These are phyloP conservation scores for Cryptotermes secundus DNA, from an alignment of 1,140 invertebrate genomes.

Conservation along the genomic window DNA sequence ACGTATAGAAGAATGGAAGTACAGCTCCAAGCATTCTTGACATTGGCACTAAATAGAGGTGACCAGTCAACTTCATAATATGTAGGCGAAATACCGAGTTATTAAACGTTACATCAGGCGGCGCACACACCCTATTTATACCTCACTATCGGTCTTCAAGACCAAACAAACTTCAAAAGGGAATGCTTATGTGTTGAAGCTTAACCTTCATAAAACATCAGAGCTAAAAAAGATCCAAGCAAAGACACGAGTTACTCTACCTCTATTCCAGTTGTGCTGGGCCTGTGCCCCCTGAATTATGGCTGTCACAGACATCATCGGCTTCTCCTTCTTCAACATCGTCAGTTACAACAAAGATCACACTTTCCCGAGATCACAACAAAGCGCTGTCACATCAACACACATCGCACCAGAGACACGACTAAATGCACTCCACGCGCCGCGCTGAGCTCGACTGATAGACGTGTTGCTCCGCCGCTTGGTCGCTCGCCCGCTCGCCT, in stretches of 20 bases:
- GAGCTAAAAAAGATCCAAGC: not conserved
- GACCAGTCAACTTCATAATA: too few species aligned
- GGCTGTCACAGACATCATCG: slow-evolving; percentile 78
- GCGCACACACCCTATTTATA: too few species aligned
- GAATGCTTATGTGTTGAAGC: too few species aligned
- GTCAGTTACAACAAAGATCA: not conserved
- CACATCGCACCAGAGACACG: not conserved
- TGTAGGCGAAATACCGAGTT: too few species aligned
- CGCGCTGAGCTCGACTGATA: not conserved
- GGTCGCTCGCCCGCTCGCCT: slow-evolving; percentile 6
- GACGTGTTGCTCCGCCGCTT: not conserved
- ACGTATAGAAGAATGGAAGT: too few species aligned
- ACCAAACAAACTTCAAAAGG: too few species aligned
- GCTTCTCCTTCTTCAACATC: slow-evolving; percentile 81
- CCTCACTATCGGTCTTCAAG: too few species aligned
- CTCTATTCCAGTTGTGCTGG: slow-evolving; percentile 57
- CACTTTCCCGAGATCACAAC: not conserved
- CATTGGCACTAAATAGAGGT: too few species aligned
- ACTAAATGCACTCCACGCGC: not conserved
- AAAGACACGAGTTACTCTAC: slow-evolving; percentile 38
- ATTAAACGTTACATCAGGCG: too few species aligned
- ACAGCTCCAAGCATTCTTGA: too few species aligned
- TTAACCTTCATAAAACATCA: too few species aligned
- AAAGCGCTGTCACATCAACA: not conserved
- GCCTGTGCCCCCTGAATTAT: slow-evolving; percentile 69